phyloP scores from a whole-genome alignment of 2,888 invertebrate genomes.

The Hermaeophaga mercurialis region DNA sequence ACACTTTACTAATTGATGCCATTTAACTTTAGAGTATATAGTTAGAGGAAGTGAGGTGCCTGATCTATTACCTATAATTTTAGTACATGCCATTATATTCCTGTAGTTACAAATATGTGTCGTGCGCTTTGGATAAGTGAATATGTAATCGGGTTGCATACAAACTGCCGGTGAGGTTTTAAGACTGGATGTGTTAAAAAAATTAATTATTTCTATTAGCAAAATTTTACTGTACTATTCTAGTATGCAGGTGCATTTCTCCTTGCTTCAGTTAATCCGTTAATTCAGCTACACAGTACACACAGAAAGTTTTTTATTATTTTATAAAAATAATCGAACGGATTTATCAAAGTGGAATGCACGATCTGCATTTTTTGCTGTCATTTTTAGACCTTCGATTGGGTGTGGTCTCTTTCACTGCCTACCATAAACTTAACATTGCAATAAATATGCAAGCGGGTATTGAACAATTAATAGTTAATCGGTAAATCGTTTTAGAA shows the following conservation, averaged over 20 bases:
- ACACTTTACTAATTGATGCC: too few relatives aligned
- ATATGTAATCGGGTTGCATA: too few relatives aligned
- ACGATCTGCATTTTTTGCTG: constrained; percentile 15
- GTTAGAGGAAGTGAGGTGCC: too few relatives aligned
- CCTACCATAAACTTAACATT: neutral
- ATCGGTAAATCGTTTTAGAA: too few relatives aligned
- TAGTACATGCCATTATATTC: too few relatives aligned
- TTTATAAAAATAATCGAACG: constrained; percentile 15
- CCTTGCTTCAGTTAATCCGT: constrained; percentile 45
- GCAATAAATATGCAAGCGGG: constrained; percentile 1
- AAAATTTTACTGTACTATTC: constrained; percentile 6
- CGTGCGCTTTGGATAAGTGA: too few relatives aligned
- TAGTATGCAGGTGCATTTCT: constrained; percentile 45
- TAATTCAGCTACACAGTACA: constrained; percentile 33
- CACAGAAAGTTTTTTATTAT: constrained; percentile 7
- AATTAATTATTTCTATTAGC: too few relatives aligned
- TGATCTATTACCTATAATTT: too few relatives aligned
- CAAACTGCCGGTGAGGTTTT: too few relatives aligned
- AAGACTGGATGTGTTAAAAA: too few relatives aligned
- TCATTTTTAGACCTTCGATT: constrained; percentile 13
- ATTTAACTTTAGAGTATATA: too few relatives aligned
- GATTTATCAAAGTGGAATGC: constrained; percentile 19
- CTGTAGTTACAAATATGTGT: too few relatives aligned
- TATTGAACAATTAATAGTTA: constrained; percentile 2
- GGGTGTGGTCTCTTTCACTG: constrained; percentile 17